Conservation (phyloP, 2,888 invertebrate genomes). For the Cinara cedri region DNA sequence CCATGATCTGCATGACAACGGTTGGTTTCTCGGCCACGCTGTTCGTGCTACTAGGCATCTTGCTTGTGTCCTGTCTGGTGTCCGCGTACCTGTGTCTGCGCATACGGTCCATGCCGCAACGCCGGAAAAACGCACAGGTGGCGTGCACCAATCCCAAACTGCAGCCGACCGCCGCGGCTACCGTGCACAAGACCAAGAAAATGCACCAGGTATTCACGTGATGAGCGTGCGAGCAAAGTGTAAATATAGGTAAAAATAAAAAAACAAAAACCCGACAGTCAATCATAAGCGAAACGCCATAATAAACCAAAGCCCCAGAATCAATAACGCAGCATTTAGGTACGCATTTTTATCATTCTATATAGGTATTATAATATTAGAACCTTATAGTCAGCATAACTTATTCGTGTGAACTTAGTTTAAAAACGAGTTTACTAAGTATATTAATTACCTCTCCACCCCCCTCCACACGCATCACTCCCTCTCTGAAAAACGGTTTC, state of each 20-base stretch:
- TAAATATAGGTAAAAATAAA: neutral
- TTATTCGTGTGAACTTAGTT: no score
- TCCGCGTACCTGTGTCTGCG: slow-evolving; percentile 86
- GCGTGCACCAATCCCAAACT: slow-evolving; percentile 48
- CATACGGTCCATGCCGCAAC: slow-evolving; percentile 63
- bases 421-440: no score
- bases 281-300: slow-evolving; percentile 29
- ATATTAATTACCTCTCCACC: no score
- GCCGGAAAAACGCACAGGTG: slow-evolving; percentile 52
- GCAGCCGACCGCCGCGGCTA: slow-evolving; percentile 2
- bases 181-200: neutral
- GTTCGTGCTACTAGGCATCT: slow-evolving; percentile 79
- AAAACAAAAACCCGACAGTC: neutral
- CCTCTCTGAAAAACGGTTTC: no score
- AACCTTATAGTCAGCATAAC: no score
- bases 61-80: slow-evolving; percentile 82
- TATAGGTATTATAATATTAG: slow-evolving; percentile 12
- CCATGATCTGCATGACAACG: slow-evolving; percentile 90
- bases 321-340: neutral
- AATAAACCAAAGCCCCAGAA: slow-evolving; percentile 18
- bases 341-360: neutral
- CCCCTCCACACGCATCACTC: no score
- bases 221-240: no score
- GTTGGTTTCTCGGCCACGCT: slow-evolving; percentile 90
- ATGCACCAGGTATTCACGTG: slow-evolving; percentile 49